Base-by-base conservation (phyloP, 1,140 invertebrate species). In the Megalopta genalis region DNA sequence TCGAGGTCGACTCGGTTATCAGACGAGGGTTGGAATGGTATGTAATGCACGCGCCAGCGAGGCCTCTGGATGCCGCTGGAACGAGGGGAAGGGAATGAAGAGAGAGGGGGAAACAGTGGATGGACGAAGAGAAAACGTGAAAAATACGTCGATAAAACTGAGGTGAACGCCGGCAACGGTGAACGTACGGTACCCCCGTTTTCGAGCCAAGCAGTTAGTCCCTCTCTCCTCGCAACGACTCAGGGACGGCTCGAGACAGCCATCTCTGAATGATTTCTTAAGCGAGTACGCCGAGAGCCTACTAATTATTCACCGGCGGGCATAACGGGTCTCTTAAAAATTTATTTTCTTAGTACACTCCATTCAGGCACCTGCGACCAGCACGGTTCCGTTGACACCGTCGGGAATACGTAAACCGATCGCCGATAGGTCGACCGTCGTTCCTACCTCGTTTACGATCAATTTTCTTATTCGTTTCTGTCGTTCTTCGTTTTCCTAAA, bases 141-240 rank as follows among this genome's bases (percentile, higher is more conserved):
- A 72, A 85, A 81, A 69, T 63, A 83, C 62, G 66, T 75, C 69
- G 70, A 70, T 82, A 86, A 86, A 86, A 84, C 71, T 60, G 27
- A 87, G 76, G 80, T 87, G 79, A 87, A 87, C 66, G 63, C 74
- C 52, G 68, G 9, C 74, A 72, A 32, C 81, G 83, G 81, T 81
- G 86, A 87, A 87, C 59, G 85, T 83, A 86, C 86, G 83, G 86
- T 83, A 78, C 67, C 85, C 78, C 82, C 85, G 57, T 87, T 87
- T 86, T 77, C 60, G 69, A 77, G 76, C 57, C 80, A 57, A 82
- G 82, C 75, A 71, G 86, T 81, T 76, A 68, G 63, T 81, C 86
- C 86, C 83, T 78, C 86, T 87, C 86, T 78, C 83, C 79, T 77
- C 46, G 25, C 42, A 12, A 65, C 12, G 37, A 46, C 23, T 82